Base-by-base conservation (phyloP, 1,140 invertebrate species). In the Nilaparvata lugens region DNA sequence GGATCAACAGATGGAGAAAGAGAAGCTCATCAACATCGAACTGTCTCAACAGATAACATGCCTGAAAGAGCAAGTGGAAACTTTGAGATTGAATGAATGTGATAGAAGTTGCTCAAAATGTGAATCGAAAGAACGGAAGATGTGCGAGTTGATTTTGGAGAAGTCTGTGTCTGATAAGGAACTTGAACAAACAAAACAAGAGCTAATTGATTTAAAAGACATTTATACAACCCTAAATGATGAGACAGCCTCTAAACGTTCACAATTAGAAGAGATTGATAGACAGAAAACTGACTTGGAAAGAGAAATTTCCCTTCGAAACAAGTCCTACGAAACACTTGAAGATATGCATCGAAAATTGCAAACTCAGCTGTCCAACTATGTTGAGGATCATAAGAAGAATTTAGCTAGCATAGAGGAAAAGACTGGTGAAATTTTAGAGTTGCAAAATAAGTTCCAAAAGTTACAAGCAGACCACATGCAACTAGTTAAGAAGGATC, bases 141-240 rank as follows among this genome's bases (percentile, higher is more conserved):
- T 66, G 35, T 64, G 63, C 48, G 58, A 66, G 51, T 42, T 64
- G 28, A 48, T 64, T 55, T 61, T 66, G 25, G 65, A 66, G 25
- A 60, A 60, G 25, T 60, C 59, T 19, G 52, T 54, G 48, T n/a
- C 53, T 23, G 54, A 62, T 19, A 62, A 51, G 24, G 54, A 62
- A 45, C n/a, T 35, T 7, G 55, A 43, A 57, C 4, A 35, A 5
- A 13, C 60, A 42, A 60, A 52, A 56, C 9, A 52, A 45, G 57
- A 19, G 4, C 14, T 52, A 24, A 28, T 18, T 35, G 24, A 4
- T 43, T 43, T 64, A 14, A 43, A 55, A 16, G 25, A 52, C 7
- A 55, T 55, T 35, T 51, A 42, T 16, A 16, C n/a, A 51, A 51
- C 43, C 6, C 11, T 61, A 14, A 21, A 60, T 11, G 9, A 45